Percentiles rank a stretch among this genome's conserved stretches.
Evolutionary conservation across 2,888 invertebrate species (phyloP).

Genomic region (Liposcelis brunnea): DNA sequence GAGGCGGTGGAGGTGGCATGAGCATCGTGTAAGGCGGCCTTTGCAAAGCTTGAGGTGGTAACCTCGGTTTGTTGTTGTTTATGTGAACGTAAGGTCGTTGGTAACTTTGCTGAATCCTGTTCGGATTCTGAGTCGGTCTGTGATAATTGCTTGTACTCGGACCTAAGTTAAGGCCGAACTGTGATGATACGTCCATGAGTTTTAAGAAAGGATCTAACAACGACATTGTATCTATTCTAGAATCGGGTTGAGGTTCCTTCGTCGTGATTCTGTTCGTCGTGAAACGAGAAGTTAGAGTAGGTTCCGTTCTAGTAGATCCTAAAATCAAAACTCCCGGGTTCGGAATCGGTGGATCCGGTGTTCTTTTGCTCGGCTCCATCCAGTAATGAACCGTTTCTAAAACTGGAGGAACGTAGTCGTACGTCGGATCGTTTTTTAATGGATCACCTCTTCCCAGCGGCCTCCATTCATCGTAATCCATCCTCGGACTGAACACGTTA

Average conservation of each 20-base stretch:
- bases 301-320: conserved; percentile 42
- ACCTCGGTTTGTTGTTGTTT: conserved; percentile 18
- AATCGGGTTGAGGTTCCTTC: conserved; percentile 8
- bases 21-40: background rate
- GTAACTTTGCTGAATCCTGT: background rate
- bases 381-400: conserved; percentile 64
- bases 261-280: conserved; percentile 20
- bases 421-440: conserved; percentile 66
- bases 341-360: conserved; percentile 34
- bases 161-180: background rate
- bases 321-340: conserved; percentile 52
- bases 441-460: conserved; percentile 69
- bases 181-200: background rate
- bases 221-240: background rate
- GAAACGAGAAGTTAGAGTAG: conserved; percentile 23
- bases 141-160: background rate
- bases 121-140: background rate
- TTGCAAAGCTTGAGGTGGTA: conserved; percentile 23
- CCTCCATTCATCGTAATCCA: conserved; percentile 75
- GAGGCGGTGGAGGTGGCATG: conserved; percentile 27
- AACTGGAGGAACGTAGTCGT: conserved; percentile 68
- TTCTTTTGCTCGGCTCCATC: conserved; percentile 44
- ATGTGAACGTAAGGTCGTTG: too few species aligned
- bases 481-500: conserved; percentile 43
- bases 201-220: conserved; percentile 3